These are phyloP conservation scores for Andricus grossulariae DNA, from an alignment of 1,140 invertebrate species.

Conservation along the genomic window DNA sequence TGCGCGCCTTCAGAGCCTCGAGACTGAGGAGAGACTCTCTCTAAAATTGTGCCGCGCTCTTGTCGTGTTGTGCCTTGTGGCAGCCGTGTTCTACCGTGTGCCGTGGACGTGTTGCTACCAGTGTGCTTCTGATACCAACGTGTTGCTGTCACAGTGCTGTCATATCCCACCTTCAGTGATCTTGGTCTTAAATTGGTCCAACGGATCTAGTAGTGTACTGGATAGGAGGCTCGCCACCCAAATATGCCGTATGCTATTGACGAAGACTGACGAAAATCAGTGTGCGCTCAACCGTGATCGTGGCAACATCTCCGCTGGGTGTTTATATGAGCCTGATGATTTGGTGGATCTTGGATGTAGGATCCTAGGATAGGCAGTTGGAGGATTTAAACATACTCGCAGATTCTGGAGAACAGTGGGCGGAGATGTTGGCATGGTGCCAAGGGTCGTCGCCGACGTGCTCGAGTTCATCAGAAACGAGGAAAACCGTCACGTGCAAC, in stretches of 20 bases:
- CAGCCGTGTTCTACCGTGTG: conserved; percentile 40
- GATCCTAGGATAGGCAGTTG: conserved; percentile 1
- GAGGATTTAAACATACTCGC: neutral
- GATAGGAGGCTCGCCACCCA: neutral
- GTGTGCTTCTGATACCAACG: conserved; percentile 35
- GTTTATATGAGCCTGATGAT: no score
- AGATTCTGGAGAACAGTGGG: conserved; percentile 23
- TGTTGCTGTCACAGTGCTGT: conserved; percentile 22
- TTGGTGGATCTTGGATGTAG: neutral
- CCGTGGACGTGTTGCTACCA: conserved; percentile 39
- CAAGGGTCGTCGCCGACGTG: conserved; percentile 39
- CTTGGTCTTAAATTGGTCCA: neutral
- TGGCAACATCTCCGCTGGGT: neutral
- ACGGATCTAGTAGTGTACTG: neutral
- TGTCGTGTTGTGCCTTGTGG: conserved; percentile 47
- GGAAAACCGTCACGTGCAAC: conserved; percentile 54
- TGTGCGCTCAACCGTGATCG: conserved; percentile 42
- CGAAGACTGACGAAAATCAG: conserved; percentile 31
- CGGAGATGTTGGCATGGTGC: conserved; percentile 49
- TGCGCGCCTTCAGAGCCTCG: conserved; percentile 65
- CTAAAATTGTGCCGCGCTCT: conserved; percentile 36
- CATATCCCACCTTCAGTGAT: neutral
- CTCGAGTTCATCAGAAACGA: conserved; percentile 26
- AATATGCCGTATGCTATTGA: conserved; percentile 17
- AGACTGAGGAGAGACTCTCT: conserved; percentile 56